Base-by-base conservation (phyloP, 1,140 invertebrate genomes). In the Drosophila tsacasi region DNA sequence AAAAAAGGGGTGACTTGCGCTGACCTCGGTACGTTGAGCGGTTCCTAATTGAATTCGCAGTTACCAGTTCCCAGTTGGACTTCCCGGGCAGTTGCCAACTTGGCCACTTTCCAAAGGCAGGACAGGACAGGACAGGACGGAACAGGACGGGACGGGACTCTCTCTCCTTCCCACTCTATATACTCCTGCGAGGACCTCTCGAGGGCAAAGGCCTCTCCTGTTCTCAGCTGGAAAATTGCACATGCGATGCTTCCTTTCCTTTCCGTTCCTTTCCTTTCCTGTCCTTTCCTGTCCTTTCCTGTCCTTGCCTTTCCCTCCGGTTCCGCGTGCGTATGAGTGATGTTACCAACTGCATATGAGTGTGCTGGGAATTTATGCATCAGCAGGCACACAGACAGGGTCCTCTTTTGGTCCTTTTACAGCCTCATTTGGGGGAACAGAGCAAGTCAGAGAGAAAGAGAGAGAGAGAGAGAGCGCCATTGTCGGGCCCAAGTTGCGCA, bases 401-500 rank as follows among this genome's bases (percentile, higher is more conserved):
- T 67, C 72, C 76, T 68, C 76, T 68, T 60, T 76, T 66, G 59
- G 71, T 69, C 57, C 60, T 82, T 89, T 89, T 89, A 72, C 84
- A 89, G 83, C 78, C 83, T 81, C 85, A 84, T 89, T 90, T 89
- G 21, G 23, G 50, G 19, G 44, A 32, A 30, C 30, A 40, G 12
- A 23, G 21, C 23, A 7, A 77, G 77, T 12, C 32, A 50, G 49
- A 59, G 75, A 62, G 65, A 59, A 8, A 17, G 32, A 21, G 50
- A 5, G 30, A 15, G 19, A 66, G 59, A 52, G 75, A 68, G 58
- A 59, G 80, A 40, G 63, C 52, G 46, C 81, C 85, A 89, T 89
- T 89, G 84, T 89, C 81, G 84, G 84, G 78, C 85, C 61, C 84
- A 89, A 89, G 84, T 89, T 89, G 85, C 85, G 85, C 85, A 89